Percentiles rank a stretch among this genome's conserved stretches.
phyloP scores from a whole-genome alignment of 2,797 vertebrate genomes.

The Peromyscus melanophrys region DNA sequence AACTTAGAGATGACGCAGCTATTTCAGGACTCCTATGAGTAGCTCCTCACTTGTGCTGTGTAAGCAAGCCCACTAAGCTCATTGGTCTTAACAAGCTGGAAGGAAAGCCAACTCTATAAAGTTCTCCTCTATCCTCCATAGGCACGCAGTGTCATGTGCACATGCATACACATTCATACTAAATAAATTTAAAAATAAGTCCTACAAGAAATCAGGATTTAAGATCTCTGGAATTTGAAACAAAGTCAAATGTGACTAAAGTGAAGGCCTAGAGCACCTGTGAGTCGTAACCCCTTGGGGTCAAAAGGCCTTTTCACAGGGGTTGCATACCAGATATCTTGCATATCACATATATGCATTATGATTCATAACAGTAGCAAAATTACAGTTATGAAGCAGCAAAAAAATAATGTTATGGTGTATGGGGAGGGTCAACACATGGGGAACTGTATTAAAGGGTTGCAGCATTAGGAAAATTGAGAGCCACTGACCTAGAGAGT shows the following conservation, averaged over 20 bases:
- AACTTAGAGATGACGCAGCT: too few species aligned
- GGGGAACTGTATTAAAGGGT: not conserved
- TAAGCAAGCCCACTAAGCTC: not conserved
- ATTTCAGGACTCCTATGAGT: not conserved
- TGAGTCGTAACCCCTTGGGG: not conserved
- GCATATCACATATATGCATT: not conserved
- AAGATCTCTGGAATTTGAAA: not conserved
- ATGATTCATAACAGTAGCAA: not conserved
- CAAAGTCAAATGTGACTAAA: slow-evolving; percentile 45
- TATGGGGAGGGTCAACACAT: not conserved
- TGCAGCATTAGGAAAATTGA: not conserved
- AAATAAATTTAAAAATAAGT: not conserved
- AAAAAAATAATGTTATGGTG: not conserved
- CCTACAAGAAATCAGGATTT: not conserved
- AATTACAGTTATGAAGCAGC: not conserved
- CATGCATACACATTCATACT: not conserved
- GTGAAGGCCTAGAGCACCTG: not conserved
- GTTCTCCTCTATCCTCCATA: not conserved
- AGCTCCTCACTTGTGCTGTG: not conserved
- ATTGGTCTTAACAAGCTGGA: not conserved
- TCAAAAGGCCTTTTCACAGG: not conserved
- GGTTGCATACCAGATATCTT: not conserved
- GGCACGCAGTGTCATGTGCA: not conserved
- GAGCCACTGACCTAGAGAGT: not conserved
- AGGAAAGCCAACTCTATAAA: not conserved